These are phyloP conservation scores for Crotalus adamanteus DNA, from an alignment of 2,797 vertebrate genomes.

Conservation along the genomic window DNA sequence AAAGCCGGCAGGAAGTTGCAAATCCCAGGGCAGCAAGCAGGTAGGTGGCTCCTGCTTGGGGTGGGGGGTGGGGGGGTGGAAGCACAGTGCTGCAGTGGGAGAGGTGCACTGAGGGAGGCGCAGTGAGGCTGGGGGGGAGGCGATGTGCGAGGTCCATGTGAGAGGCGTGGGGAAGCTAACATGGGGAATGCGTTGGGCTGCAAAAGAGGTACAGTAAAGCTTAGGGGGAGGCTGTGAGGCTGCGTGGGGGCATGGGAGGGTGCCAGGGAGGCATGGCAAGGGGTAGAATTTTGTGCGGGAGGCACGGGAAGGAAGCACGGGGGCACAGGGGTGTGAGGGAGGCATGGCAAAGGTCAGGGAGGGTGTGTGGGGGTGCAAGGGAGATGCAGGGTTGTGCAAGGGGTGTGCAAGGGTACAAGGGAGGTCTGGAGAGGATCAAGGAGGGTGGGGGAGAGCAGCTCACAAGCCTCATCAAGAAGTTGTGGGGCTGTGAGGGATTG, in stretches of 20 bases:
- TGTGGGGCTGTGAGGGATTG: neutral
- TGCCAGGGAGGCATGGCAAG: neutral
- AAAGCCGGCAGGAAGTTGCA: too few relatives aligned
- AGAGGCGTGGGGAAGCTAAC: neutral
- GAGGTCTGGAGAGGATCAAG: neutral
- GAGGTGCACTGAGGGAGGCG: too few relatives aligned
- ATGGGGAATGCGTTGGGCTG: too few relatives aligned
- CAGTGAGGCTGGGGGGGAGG: neutral
- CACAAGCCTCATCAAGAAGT: neutral
- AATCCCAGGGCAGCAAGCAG: too few relatives aligned
- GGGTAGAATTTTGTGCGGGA: neutral
- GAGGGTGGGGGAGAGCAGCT: accelerated
- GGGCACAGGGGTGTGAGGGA: neutral
- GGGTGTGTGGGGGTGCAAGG: neutral
- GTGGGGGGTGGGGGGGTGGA: too few relatives aligned
- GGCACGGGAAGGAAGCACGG: neutral
- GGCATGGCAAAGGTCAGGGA: neutral
- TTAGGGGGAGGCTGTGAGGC: too few relatives aligned
- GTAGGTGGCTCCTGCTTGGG: neutral
- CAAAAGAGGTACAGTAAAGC: neutral
- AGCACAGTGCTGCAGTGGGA: too few relatives aligned
- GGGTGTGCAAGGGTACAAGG: neutral
- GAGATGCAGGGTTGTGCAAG: too few relatives aligned
- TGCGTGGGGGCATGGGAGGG: too few relatives aligned
- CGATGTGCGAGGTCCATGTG: too few relatives aligned